Percentiles rank a stretch among this genome's conserved stretches.
Evolutionary conservation across 1,140 invertebrate genomes (phyloP).

Genomic region (Penaeus japonicus): DNA sequence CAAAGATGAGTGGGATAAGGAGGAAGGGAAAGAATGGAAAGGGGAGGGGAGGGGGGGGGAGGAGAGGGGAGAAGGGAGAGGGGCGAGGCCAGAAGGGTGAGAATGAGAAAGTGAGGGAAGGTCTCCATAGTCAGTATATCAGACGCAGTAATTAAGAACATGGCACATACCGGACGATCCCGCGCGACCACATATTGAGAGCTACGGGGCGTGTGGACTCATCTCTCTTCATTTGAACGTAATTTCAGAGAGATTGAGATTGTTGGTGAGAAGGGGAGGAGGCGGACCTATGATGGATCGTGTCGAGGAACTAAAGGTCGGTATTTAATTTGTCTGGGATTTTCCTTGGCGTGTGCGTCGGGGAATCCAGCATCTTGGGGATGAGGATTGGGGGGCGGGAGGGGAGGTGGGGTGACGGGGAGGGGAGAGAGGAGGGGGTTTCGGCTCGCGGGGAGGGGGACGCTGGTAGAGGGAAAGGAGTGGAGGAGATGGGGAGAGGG

Average conservation of each 20-base stretch:
- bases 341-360: slow-evolving; percentile 34
- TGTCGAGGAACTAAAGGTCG: slow-evolving; percentile 35
- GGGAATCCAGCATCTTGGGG: slow-evolving; percentile 21
- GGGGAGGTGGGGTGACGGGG: not conserved
- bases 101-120: not conserved
- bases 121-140: slow-evolving; percentile 32
- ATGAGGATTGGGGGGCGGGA: not conserved
- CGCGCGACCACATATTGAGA: slow-evolving; percentile 37
- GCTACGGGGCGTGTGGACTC: slow-evolving; percentile 27
- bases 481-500: not conserved
- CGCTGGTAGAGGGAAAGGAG: not conserved
- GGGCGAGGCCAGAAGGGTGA: not conserved
- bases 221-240: slow-evolving; percentile 50
- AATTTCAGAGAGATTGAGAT: slow-evolving; percentile 54
- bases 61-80: not conserved
- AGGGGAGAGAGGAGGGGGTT: not conserved
- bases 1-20: not conserved
- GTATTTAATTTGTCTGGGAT: slow-evolving; percentile 51
- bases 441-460: not conserved
- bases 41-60: not conserved
- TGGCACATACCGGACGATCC: slow-evolving; percentile 8
- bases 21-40: not conserved
- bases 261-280: slow-evolving; percentile 33
- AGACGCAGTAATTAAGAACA: slow-evolving; percentile 44
- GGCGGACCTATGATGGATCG: slow-evolving; percentile 39